Base-by-base conservation (phyloP, 2,797 vertebrate genomes). In the Sebastes itinus region DNA sequence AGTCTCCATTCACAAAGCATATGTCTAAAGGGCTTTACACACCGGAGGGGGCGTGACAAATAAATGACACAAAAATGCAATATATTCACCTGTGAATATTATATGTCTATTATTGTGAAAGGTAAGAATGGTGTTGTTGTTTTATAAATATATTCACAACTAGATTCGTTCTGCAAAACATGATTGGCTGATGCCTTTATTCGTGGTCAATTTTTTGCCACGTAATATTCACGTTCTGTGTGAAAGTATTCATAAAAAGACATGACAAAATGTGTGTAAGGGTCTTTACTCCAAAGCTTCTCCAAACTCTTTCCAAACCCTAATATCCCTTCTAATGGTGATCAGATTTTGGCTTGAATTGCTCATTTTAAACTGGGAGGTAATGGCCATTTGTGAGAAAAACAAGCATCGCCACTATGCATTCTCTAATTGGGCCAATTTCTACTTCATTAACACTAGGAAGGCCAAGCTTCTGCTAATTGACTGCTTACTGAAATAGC, bases 371-470 rank as follows among this genome's bases (percentile, higher is more conserved):
- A 82, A 64, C 65, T 46, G 56, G 69, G 65, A 79, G 52, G 30
- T 60, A 59, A 65, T 72, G 69, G 67, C 13, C 9, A 6, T 46
- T 71, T 75, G 54, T 61, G 67, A 67, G 72, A 59, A 80, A 80
- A 82, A 87, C 75, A 70, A 72, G 66, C 61, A 11, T 35, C 35
- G 28, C 46, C 32, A 67, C 77, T 66, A 7, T 60, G 59, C 63
- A 9, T 76, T 60, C 28, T 75, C 65, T 87, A 83, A 85, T 78
- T 90, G 70, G 73, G 68, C 62, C 18, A 7, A 64, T 22, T 67
- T 75, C 62, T 54, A 6, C 70, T 75, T 77, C 78, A 84, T 89
- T 84, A 81, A 80, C 66, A 72, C 71, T n/a, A 70, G 61, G 77
- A 75, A 72, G 60, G 60, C 68, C 35, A 42, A 20, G 49, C 78